Evolutionary conservation across 2,888 invertebrate species (phyloP).

Genomic region (Eulithis testata): DNA sequence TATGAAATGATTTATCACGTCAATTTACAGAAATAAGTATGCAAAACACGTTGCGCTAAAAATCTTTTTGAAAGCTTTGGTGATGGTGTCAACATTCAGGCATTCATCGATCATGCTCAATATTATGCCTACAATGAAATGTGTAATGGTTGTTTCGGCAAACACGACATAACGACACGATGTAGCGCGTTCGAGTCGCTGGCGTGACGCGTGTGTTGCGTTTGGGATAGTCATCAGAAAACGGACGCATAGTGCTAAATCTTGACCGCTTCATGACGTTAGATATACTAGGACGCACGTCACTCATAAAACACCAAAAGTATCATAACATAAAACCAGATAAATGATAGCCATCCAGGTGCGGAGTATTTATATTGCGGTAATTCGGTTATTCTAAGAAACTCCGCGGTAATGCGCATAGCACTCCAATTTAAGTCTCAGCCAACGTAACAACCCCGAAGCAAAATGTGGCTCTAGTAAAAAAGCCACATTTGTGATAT

Average conservation of each 20-base stretch:
- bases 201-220: too few relatives aligned
- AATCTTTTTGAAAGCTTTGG: slow-evolving; percentile 2
- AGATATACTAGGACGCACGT: too few relatives aligned
- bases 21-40: not conserved
- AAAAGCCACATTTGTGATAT: slow-evolving; percentile 27
- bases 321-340: too few relatives aligned
- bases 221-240: too few relatives aligned
- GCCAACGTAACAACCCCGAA: not conserved
- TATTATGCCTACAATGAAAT: not conserved
- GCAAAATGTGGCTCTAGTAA: not conserved
- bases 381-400: too few relatives aligned
- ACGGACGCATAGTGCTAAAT: too few relatives aligned
- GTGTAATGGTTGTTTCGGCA: not conserved
- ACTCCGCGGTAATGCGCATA: not conserved
- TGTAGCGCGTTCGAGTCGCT: too few relatives aligned
- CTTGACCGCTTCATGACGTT: too few relatives aligned
- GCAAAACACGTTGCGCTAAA: not conserved
- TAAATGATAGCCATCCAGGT: too few relatives aligned
- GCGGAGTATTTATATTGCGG: too few relatives aligned
- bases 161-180: not conserved
- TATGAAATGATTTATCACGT: slow-evolving; percentile 1
- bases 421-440: not conserved
- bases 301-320: too few relatives aligned
- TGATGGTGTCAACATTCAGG: not conserved
- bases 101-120: slow-evolving; percentile 8